Evolutionary conservation across 64 coral and sea anemone species (phyloP).

Genomic region (Anthopleura sola): DNA sequence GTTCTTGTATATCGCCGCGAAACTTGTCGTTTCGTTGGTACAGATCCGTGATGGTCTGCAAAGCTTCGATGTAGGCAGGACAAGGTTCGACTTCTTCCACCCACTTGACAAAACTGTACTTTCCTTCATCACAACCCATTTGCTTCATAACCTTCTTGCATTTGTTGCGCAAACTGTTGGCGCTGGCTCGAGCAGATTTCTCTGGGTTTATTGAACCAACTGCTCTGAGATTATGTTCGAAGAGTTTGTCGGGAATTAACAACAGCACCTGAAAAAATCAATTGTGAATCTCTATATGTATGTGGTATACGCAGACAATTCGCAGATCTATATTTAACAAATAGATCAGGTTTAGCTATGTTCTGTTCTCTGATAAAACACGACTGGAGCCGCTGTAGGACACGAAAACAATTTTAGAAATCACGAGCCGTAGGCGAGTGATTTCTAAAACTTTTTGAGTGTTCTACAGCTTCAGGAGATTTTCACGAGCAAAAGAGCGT

Average conservation of each 20-base stretch:
- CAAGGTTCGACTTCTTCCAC: constrained; percentile 54
- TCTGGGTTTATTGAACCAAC: constrained; percentile 73
- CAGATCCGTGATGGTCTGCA: constrained; percentile 36
- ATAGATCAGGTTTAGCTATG: too few species aligned
- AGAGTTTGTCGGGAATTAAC: constrained; percentile 65
- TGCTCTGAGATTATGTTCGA: constrained; percentile 60
- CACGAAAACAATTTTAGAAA: too few species aligned
- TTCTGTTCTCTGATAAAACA: too few species aligned
- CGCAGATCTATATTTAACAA: too few species aligned
- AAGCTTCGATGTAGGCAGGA: constrained; percentile 38
- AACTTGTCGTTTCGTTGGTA: constrained; percentile 68
- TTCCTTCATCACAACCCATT: constrained; percentile 5
- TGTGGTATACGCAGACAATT: too few species aligned
- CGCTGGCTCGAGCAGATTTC: constrained; percentile 58
- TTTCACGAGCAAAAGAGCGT: too few species aligned
- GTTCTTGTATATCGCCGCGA: constrained; percentile 36
- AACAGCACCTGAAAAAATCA: constrained; percentile 36
- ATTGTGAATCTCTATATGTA: too few species aligned
- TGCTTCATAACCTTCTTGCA: constrained; percentile 32
- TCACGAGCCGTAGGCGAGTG: too few species aligned
- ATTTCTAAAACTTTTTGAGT: too few species aligned
- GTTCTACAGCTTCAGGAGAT: too few species aligned
- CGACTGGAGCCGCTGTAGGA: too few species aligned
- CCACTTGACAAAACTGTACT: constrained; percentile 62
- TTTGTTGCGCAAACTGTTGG: constrained; percentile 62